phyloP scores from a whole-genome alignment of 1,140 invertebrate species.

The Elymnias hypermnestra region DNA sequence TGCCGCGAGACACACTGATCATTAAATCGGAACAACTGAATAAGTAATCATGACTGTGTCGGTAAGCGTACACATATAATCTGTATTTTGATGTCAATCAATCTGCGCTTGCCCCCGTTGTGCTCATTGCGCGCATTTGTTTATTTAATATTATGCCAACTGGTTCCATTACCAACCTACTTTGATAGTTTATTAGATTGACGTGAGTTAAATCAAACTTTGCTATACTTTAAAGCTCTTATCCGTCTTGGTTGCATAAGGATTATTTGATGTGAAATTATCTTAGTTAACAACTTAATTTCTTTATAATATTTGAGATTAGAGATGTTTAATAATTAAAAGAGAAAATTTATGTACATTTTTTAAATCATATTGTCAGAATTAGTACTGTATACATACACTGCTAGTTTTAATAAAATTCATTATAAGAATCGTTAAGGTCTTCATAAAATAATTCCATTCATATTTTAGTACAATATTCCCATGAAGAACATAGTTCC shows the following conservation, averaged over 20 bases:
- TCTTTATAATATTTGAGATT: too few relatives aligned
- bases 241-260: background rate
- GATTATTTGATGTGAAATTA: too few relatives aligned
- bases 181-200: slow-evolving; percentile 3
- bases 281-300: too few relatives aligned
- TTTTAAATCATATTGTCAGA: too few relatives aligned
- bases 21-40: slow-evolving; percentile 38
- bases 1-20: slow-evolving; percentile 18
- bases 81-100: slow-evolving; percentile 46
- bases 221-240: slow-evolving; percentile 4
- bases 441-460: too few relatives aligned
- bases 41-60: slow-evolving; percentile 44
- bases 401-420: too few relatives aligned
- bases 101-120: slow-evolving; percentile 16
- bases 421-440: too few relatives aligned
- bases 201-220: slow-evolving; percentile 3
- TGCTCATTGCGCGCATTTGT: slow-evolving; percentile 18
- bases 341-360: too few relatives aligned
- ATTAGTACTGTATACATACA: too few relatives aligned
- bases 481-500: too few relatives aligned
- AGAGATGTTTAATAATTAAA: too few relatives aligned
- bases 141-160: slow-evolving; percentile 18
- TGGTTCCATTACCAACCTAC: slow-evolving; percentile 7
- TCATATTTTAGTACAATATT: too few relatives aligned
- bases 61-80: slow-evolving; percentile 29